Evolutionary conservation across 2,113 vertebrate genomes (phyloP), one percentile per base, ranked within the genome.

Genomic region (Pampusana beccarii): DNA sequence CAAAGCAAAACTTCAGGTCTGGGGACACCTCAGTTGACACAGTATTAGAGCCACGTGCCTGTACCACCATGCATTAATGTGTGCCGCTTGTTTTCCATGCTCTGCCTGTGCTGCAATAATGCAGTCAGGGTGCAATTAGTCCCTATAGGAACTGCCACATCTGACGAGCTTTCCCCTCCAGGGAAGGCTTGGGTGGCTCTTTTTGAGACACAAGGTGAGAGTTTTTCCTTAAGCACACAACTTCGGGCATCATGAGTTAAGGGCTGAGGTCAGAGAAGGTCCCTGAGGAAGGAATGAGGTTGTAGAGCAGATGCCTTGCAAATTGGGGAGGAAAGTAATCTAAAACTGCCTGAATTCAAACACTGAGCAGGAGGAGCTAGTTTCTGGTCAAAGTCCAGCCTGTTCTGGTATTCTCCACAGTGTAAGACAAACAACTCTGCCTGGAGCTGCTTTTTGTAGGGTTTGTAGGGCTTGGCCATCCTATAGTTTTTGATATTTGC

Each of bases 1-100:
- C 42, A 58, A 36, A 88, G 53, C 8, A 19, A 16, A 23, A 28
- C 38, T 6, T 31, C 3, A 4, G 34, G 20, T 5, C 0, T 12
- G 60, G 17, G 70, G 51, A 23, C 21, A 16, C 34, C 28, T 8
- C 25, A 3, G 54, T 20, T 24, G 53, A 5, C 6, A 3, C 9
- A 40, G 38, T 60, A 40, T 38, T 28, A 13, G 69, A 31, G 53
- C 82, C 38, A 18, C 0, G 2, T 36, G 36, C 50, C 33, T 6
- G 6, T 3, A 1, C 31, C 40, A 24, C 23, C n/a, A 1, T 5
- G 40, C 19, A 20, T 24, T 6, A 23, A 24, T 3, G 1, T 4
- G 31, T 26, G 69, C 71, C 33, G 40, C 62, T 57, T 2, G 1
- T 44, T 46, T 21, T 5, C 48, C 1, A 0, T 2, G 10, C 44